Evolutionary conservation across 2,113 vertebrate genomes (phyloP), one percentile per base, ranked within the genome.

Genomic region (Silurus meridionalis): DNA sequence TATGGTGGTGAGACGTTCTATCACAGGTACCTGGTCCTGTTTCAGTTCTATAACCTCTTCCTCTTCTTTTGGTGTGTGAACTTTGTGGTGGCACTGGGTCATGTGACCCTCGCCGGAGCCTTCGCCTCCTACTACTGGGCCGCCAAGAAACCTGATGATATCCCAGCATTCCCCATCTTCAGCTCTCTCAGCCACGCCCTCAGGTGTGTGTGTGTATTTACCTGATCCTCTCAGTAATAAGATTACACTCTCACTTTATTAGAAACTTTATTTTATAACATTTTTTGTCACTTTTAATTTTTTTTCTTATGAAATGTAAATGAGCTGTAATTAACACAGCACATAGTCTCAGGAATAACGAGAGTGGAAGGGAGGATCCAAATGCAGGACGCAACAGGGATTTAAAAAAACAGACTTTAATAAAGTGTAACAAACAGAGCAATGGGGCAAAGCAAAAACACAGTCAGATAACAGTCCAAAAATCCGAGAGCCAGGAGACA

Each of bases 91-190:
- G 98, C 97, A 0, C 91, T 99, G 92, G 98, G 98, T 28, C 97
- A 99, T 93, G 96, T 98, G 86, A 99, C 98, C 0, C 91, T 99
- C 79, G 95, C 97, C 0, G 98, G 98, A 0, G 97, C 98, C 46
- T 99, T 99, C 0, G 97, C 98, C 3, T 99, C 98, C 0, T 99
- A 99, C 93, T 99, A 99, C 87, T 99, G 98, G 98, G 97, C 98
- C 84, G 96, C 97, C 88, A 96, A 95, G 88, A 99, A 99, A 83
- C 97, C 98, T 0, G 95, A 96, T 0, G 96, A 99, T 89, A 93
- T 99, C 60, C 97, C 97, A 0, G 94, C 96, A 8, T 97, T 89
- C 90, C 98, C 98, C 4, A 94, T 99, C 89, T 97, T 97, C 91
- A 94, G 97, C 4, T 95, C 98, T 28, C 94, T 99, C 0, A 93